Evolutionary conservation across 2,888 invertebrate species (phyloP).

Genomic region (Xanthostigma xanthostigma): DNA sequence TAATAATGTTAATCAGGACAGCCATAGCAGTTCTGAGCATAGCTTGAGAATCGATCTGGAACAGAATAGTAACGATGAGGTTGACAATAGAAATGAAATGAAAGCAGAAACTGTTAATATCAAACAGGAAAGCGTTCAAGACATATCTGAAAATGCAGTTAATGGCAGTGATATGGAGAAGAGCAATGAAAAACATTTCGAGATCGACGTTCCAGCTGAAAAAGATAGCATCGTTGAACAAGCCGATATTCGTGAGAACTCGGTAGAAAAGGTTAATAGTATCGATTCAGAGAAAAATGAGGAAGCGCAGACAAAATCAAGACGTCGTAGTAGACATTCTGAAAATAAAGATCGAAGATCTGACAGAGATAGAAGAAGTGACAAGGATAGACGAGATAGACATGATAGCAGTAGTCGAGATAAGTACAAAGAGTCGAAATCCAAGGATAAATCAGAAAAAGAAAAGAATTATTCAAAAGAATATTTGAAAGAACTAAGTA

Average conservation of each 20-base stretch:
- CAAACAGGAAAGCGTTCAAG: slow-evolving; percentile 9
- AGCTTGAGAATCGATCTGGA: slow-evolving; percentile 14
- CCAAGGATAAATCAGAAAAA: not conserved
- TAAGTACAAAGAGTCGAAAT: slow-evolving; percentile 9
- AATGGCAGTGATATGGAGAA: slow-evolving; percentile 3
- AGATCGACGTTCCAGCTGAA: not conserved
- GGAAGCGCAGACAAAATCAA: not conserved
- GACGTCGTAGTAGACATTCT: slow-evolving; percentile 1
- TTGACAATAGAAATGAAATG: slow-evolving; percentile 9
- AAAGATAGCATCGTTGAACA: not conserved
- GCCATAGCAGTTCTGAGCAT: slow-evolving; percentile 25
- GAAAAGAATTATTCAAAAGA: slow-evolving; percentile 5
- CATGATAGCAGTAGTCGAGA: slow-evolving; percentile 18
- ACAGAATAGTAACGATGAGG: slow-evolving; percentile 9
- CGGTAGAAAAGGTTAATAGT: too few species aligned
- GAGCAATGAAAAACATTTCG: slow-evolving; percentile 4
- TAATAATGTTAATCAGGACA: slow-evolving; percentile 29
- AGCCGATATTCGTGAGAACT: not conserved
- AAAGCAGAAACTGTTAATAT: slow-evolving; percentile 7
- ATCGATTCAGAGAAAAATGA: slow-evolving; percentile 1
- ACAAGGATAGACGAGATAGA: slow-evolving; percentile 29
- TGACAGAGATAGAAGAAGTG: slow-evolving; percentile 8
- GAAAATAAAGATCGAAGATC: slow-evolving; percentile 5
- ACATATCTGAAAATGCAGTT: slow-evolving; percentile 1
- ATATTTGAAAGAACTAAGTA: slow-evolving; percentile 7